phyloP scores from a whole-genome alignment of 2,888 invertebrate genomes.

The Erebia aethiops region DNA sequence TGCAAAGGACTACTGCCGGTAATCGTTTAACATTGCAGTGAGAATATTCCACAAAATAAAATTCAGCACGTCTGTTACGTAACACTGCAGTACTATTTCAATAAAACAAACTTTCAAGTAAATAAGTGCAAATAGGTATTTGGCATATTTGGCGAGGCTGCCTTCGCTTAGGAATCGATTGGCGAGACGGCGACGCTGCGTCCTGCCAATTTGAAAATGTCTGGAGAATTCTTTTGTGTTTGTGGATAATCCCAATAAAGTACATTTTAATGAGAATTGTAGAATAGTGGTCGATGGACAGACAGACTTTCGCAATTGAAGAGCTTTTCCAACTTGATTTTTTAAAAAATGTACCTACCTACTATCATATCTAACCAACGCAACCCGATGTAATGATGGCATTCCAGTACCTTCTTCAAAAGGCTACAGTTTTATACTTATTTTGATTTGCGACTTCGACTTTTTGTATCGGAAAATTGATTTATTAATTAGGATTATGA shows the following conservation, averaged over 20 bases:
- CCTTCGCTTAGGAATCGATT: slow-evolving; percentile 19
- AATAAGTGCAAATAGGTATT: slow-evolving; percentile 6
- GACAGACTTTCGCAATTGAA: background rate
- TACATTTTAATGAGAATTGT: background rate
- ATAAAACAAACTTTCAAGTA: background rate
- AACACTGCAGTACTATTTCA: slow-evolving; percentile 8
- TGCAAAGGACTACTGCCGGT: no score
- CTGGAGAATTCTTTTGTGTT: slow-evolving; percentile 11
- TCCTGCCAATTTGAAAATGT: slow-evolving; percentile 17
- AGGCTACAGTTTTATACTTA: no score
- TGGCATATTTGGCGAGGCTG: slow-evolving; percentile 13
- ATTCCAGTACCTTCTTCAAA: no score
- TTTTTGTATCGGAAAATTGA: no score
- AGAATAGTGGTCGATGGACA: background rate
- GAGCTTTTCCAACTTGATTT: background rate
- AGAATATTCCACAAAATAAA: background rate
- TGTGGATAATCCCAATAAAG: slow-evolving; percentile 5
- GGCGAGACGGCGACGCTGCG: slow-evolving; percentile 11
- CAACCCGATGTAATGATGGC: no score
- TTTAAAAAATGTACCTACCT: no score
- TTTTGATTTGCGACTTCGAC: no score
- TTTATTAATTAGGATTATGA: no score
- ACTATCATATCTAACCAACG: no score
- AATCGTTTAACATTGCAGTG: background rate
- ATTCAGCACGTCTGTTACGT: background rate